phyloP scores from a whole-genome alignment of 1,140 invertebrate genomes.

The Ptiloglossa arizonensis region DNA sequence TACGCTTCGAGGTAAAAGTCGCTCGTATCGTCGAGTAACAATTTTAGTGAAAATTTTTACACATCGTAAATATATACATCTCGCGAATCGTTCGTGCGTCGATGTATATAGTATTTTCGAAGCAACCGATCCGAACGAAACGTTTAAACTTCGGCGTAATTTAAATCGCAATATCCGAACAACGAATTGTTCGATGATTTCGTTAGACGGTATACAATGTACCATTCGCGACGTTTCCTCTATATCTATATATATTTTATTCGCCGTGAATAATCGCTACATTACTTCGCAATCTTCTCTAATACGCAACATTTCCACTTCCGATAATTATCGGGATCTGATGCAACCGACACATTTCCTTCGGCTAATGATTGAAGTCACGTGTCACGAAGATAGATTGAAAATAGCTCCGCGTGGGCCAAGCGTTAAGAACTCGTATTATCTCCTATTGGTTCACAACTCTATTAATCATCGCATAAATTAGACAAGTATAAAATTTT shows the following conservation, averaged over 20 bases:
- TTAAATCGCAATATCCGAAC: no score
- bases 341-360: conserved; percentile 12
- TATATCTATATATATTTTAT: background rate
- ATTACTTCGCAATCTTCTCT: background rate
- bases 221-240: no score
- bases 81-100: no score
- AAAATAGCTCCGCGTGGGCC: conserved; percentile 46
- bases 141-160: no score
- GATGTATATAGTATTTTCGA: no score
- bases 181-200: no score
- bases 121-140: no score
- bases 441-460: conserved; percentile 37
- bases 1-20: no score
- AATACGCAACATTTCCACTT: background rate
- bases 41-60: no score
- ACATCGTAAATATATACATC: no score
- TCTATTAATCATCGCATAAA: conserved; percentile 66
- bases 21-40: no score
- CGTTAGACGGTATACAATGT: no score
- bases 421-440: conserved; percentile 49
- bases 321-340: background rate
- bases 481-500: conserved; percentile 61
- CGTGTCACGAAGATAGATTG: conserved; percentile 34
- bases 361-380: conserved; percentile 46
- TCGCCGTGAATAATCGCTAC: background rate